phyloP scores from a whole-genome alignment of 2,888 invertebrate genomes.

The Erebia ligea region DNA sequence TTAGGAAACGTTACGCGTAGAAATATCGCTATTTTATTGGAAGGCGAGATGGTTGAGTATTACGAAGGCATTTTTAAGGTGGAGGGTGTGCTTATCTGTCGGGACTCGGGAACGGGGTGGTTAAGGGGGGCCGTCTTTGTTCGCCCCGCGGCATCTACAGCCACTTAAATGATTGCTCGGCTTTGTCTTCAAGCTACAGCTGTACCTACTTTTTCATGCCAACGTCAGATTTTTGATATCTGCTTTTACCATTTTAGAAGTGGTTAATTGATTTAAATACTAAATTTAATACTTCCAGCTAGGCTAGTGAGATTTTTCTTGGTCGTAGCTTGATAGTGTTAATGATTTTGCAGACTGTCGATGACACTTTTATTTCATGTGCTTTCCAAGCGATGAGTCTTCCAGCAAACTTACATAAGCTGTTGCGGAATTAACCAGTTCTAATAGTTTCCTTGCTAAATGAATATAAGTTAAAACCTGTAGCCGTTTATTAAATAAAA shows the following conservation, averaged over 20 bases:
- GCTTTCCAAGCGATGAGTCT: background rate
- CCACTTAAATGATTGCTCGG: conserved; percentile 79
- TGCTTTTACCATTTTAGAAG: background rate
- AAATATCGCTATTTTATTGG: conserved; percentile 55
- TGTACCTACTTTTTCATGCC: conserved; percentile 13
- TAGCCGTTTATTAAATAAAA: conserved; percentile 37
- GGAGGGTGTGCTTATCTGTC: conserved; percentile 68
- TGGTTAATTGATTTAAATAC: background rate
- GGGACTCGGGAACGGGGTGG: conserved; percentile 43
- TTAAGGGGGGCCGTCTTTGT: conserved; percentile 58
- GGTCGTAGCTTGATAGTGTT: background rate
- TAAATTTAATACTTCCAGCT: background rate
- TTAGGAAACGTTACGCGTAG: conserved; percentile 52
- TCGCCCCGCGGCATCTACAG: conserved; percentile 62
- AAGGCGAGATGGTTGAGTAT: conserved; percentile 57
- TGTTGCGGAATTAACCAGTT: background rate
- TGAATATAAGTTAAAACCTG: conserved; percentile 24
- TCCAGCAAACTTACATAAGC: background rate
- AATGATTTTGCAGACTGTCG: background rate
- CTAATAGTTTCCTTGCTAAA: background rate
- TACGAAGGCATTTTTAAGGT: conserved; percentile 58
- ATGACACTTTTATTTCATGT: conserved; percentile 2
- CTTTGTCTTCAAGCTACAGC: conserved; percentile 47
- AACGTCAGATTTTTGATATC: background rate
- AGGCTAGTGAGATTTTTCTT: background rate